These are phyloP conservation scores for Orycteropus afer DNA, from an alignment of 2,113 vertebrate genomes.

Conservation along the genomic window DNA sequence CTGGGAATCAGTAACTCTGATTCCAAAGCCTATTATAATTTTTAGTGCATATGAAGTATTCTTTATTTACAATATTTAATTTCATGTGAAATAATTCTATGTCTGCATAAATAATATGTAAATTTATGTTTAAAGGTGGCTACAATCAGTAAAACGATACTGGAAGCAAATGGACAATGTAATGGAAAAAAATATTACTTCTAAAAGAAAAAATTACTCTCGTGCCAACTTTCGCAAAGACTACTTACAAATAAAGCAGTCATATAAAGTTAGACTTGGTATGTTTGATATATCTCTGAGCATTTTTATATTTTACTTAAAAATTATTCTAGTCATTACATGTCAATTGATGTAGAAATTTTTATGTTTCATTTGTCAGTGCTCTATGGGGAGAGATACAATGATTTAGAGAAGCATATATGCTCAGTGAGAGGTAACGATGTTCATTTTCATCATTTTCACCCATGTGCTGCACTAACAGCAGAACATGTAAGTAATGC, in stretches of 20 bases:
- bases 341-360: background rate
- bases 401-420: slow-evolving; percentile 86
- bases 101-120: background rate
- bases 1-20: background rate
- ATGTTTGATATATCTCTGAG: slow-evolving; percentile 12
- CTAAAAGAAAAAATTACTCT: background rate
- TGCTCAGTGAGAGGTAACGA: slow-evolving; percentile 68
- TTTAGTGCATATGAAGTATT: background rate
- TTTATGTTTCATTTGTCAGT: slow-evolving; percentile 76
- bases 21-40: background rate
- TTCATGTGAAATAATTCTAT: background rate
- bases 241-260: slow-evolving; percentile 55
- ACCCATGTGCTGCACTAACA: slow-evolving; percentile 84
- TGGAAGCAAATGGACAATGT: slow-evolving; percentile 76
- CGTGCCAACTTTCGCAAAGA: background rate
- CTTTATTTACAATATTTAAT: background rate
- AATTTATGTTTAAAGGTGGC: slow-evolving; percentile 60
- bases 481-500: slow-evolving; percentile 64
- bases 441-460: slow-evolving; percentile 81
- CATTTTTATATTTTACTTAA: background rate
- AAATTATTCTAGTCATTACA: background rate
- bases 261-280: slow-evolving; percentile 86
- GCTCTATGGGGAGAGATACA: slow-evolving; percentile 84
- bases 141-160: slow-evolving; percentile 79
- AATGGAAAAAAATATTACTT: background rate